A percentile compares a stretch with the other conserved stretches of the same genome.
Conservation (phyloP, 1,140 invertebrate genomes). For the Eueides isabella region DNA sequence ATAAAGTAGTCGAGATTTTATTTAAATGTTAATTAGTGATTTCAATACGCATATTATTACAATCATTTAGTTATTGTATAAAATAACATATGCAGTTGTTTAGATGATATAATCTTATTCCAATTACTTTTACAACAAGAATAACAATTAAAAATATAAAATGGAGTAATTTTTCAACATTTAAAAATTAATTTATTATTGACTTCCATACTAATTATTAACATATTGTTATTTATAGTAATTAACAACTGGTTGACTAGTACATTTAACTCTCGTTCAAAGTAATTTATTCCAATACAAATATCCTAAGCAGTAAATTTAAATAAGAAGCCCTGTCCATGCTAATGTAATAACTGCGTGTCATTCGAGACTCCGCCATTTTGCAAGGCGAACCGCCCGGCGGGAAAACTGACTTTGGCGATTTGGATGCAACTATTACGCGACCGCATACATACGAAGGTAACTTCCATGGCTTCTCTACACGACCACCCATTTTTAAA, state of each 20-base stretch:
- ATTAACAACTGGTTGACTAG: not conserved
- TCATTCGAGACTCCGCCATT: slow-evolving; percentile 77
- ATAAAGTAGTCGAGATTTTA: slow-evolving; percentile 1
- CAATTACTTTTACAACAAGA: not conserved
- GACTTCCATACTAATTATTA: not conserved
- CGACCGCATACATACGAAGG: slow-evolving; percentile 54
- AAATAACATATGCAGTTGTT: not conserved
- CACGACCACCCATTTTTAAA: slow-evolving; percentile 40
- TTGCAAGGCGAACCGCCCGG: slow-evolving; percentile 77
- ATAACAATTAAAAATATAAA: not conserved
- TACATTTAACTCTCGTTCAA: not conserved
- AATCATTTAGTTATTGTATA: not conserved
- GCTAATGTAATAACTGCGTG: slow-evolving; percentile 57
- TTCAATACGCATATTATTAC: not conserved
- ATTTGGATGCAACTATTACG: slow-evolving; percentile 71
- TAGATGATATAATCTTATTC: not conserved
- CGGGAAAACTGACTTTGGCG: slow-evolving; percentile 80
- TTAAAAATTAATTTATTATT: not conserved
- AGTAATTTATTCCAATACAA: slow-evolving; percentile 13
- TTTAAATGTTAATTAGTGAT: slow-evolving; percentile 9
- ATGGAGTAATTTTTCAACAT: not conserved
- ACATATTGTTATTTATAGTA: too few relatives aligned
- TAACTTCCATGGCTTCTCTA: slow-evolving; percentile 40
- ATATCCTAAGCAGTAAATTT: slow-evolving; percentile 29
- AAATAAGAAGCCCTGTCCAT: slow-evolving; percentile 59